Evolutionary conservation across 2,113 vertebrate species (phyloP), one percentile per base, ranked within the genome.

Genomic region (Tetrax tetrax): DNA sequence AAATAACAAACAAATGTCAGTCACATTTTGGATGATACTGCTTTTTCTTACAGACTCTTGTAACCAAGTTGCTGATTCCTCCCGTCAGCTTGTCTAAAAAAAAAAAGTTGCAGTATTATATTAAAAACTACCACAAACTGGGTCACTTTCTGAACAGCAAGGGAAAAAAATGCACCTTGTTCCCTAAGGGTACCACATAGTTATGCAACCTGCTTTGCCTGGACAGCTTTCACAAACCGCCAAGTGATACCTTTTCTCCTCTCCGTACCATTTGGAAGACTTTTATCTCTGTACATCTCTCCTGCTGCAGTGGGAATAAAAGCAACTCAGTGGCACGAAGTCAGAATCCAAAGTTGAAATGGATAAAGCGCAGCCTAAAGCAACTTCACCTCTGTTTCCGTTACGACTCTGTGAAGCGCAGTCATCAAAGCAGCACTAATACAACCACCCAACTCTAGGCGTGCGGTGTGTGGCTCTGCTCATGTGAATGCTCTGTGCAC

Each of bases 341-440:
- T 89, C 75, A 93, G 70, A 96, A 88, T 80, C 70, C 61, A 90
- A 89, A 96, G 74, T 1, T 54, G 63, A 96, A 47, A 54, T 2
- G 3, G 87, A 81, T 56, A 83, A 97, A 97, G 93, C 45, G 83
- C 50, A 89, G 93, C 94, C 92, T 95, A 71, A 88, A 97, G 97
- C 82, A 97, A 89, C 37, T 63, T 93, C 87, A 94, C 69, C 92
- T 89, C 83, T 93, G 64, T 61, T 81, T 76, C 60, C 43, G 77
- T 92, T 45, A 22, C 5, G 45, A 80, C 70, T 84, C 41, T 87
- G 88, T 71, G 84, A 92, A 84, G 83, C 4, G 0, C 35, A 89
- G 74, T 69, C 91, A 89, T 90, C 91, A 91, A 90, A 91, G 84
- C 78, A 88, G 65, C 50, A 23, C 43, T 60, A 47, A 56, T 65